Conservation (phyloP, 2,888 invertebrate species). For the Machimus atricapillus region DNA sequence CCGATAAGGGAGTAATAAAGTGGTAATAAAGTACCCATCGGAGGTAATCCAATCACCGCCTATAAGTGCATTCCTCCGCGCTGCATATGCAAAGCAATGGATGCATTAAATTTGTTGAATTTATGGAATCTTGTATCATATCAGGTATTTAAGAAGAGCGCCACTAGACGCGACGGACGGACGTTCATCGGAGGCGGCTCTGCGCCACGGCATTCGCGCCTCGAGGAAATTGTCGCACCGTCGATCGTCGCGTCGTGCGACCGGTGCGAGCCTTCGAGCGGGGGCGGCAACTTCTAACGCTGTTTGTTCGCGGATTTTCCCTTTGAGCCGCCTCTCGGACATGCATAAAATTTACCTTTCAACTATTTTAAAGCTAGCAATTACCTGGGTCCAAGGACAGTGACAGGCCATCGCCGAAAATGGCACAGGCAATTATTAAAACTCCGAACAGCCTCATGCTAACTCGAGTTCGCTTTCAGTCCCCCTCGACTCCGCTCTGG, state of each 20-base stretch:
- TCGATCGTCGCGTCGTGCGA: background rate
- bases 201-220: background rate
- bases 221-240: background rate
- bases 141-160: constrained; percentile 26
- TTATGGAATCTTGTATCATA: constrained; percentile 15
- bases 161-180: background rate
- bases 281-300: constrained; percentile 10
- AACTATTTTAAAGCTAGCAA: constrained; percentile 9
- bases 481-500: constrained; percentile 15
- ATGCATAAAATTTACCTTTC: constrained; percentile 19
- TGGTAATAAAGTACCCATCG: constrained; percentile 34
- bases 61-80: constrained; percentile 22
- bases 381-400: constrained; percentile 63
- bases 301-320: background rate
- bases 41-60: constrained; percentile 34
- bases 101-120: constrained; percentile 24
- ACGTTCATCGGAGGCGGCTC: background rate
- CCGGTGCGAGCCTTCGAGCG: background rate
- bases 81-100: background rate
- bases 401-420: constrained; percentile 56
- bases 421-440: constrained; percentile 51
- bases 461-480: background rate
- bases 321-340: background rate
- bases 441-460: constrained; percentile 57
- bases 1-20: constrained; percentile 32